Base-by-base conservation (phyloP, 2,797 vertebrate species). In the Spondyliosoma cantharus region DNA sequence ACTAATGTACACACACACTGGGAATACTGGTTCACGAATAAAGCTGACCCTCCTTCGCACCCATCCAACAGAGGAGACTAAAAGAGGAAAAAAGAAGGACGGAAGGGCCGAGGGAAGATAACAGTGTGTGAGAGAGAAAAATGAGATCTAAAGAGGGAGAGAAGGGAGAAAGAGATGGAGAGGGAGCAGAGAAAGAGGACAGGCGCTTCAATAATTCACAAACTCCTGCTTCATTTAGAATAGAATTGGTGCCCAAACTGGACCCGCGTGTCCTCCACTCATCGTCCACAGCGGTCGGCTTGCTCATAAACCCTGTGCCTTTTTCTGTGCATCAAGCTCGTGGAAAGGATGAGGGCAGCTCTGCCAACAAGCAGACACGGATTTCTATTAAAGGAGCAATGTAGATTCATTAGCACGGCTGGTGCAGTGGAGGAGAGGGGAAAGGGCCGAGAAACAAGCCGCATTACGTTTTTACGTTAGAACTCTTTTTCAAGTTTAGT, bases 181-280 rank as follows among this genome's bases (percentile, higher is more conserved):
- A 70, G 32, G 16, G 65, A 80, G 76, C 56, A 57, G 74, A 84
- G 79, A 82, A 87, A 84, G 88, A 89, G 88, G 86, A 83, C 86
- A 80, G 82, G 79, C 80, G 13, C 72, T 91, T 93, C 81, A 93
- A 93, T 93, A 86, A 93, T 93, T 93, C 89, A 93, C 81, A 60
- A 87, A 86, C 82, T 82, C 62, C 79, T 54, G 81, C 83, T 89
- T 93, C 89, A 88, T 91, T 91, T 93, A 88, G 91, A 90, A 89
- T 61, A 88, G 80, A 91, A 89, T 90, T 82, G 59, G 83, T 61
- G 78, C 76, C 74, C 72, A 76, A 75, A 88, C 74, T 82, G 81
- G 83, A 87, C 89, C 78, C 22, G 25, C 45, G 76, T 71, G 85
- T 83, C 69, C 76, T 86, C 80, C 60, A 69, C 83, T 77, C 77